Evolutionary conservation across 2,797 vertebrate genomes (phyloP).

Genomic region (Notolabrus celidotus): DNA sequence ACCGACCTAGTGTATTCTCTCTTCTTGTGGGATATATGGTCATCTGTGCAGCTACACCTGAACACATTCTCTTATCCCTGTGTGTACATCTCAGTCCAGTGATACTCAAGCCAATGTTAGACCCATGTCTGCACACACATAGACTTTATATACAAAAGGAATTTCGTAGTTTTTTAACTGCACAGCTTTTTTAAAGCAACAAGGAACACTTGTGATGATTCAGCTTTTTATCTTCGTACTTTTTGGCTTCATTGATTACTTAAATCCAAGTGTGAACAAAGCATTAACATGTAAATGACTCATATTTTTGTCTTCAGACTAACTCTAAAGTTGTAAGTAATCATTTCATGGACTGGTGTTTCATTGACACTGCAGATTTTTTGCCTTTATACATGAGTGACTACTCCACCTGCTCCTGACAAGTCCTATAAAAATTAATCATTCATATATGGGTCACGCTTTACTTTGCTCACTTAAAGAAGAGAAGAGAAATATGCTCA

Average conservation of each 20-base stretch:
- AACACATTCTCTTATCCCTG: neutral
- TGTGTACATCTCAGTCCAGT: constrained; percentile 1
- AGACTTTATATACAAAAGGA: neutral
- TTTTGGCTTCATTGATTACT: constrained; percentile 1
- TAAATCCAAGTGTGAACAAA: neutral
- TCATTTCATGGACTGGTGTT: no score
- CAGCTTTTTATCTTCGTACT: neutral
- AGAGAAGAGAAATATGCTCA: no score
- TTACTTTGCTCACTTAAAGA: no score
- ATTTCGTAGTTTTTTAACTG: neutral
- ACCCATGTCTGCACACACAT: neutral
- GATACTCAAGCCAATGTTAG: constrained; percentile 7
- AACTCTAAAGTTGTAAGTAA: no score
- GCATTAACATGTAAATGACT: neutral
- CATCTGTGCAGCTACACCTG: constrained; percentile 5
- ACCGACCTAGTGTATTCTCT: constrained; percentile 3
- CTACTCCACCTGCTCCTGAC: neutral
- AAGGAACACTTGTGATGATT: neutral
- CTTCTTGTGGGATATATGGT: constrained; percentile 12
- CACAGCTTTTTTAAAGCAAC: neutral
- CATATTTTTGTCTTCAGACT: neutral
- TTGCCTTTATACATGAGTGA: no score
- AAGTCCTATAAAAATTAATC: neutral
- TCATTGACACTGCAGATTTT: no score
- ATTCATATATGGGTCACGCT: neutral